These are phyloP conservation scores for Microctonus brassicae DNA, from an alignment of 2,888 invertebrate genomes.

Conservation along the genomic window DNA sequence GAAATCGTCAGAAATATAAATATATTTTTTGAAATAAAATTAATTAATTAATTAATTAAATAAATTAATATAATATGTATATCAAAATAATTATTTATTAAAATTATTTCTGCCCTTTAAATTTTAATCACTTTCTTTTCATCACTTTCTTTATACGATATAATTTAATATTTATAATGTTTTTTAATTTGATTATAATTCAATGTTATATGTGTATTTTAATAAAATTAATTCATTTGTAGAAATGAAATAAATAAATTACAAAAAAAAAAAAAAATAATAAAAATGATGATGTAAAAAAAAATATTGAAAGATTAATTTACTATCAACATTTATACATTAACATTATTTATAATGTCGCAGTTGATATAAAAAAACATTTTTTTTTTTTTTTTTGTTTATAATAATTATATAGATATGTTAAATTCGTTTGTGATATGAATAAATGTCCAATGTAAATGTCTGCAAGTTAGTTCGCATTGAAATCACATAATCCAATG, in stretches of 20 bases:
- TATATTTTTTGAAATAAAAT: conserved; percentile 31
- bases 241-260: background rate
- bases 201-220: background rate
- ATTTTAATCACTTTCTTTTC: background rate
- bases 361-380: conserved; percentile 3
- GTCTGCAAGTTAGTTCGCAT: background rate
- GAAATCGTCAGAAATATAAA: conserved; percentile 29
- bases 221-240: background rate
- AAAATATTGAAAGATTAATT: background rate
- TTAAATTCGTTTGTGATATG: conserved; percentile 19
- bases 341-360: conserved; percentile 18
- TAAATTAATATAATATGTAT: no score
- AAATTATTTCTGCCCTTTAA: background rate
- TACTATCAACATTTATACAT: conserved; percentile 8
- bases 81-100: background rate
- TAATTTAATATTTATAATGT: background rate
- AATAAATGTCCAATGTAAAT: conserved; percentile 8
- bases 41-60: conserved; percentile 44
- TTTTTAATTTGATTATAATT: background rate
- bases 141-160: conserved; percentile 2
- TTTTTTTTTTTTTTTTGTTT: background rate
- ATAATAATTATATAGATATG: no score
- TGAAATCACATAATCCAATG: no score
- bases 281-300: background rate
- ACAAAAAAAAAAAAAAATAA: background rate